phyloP scores from a whole-genome alignment of 2,113 vertebrate genomes.

The Rhipidura dahli region DNA sequence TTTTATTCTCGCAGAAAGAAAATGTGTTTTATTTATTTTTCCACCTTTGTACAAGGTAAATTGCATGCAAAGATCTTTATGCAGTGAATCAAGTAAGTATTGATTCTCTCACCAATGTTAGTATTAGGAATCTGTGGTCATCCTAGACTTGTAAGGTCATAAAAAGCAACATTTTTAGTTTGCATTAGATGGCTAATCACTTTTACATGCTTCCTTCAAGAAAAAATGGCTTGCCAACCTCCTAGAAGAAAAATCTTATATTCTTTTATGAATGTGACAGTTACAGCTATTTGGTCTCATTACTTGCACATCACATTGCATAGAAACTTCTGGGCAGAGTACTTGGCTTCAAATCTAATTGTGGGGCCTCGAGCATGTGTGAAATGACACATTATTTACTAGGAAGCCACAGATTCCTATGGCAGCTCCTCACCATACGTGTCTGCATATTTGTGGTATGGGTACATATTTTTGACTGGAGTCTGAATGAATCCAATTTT shows the following conservation, averaged over 20 bases:
- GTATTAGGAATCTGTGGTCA: background rate
- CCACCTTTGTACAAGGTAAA: background rate
- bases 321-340: background rate
- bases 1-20: background rate
- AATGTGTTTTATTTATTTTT: background rate
- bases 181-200: background rate
- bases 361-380: background rate
- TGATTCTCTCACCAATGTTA: background rate
- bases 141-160: background rate
- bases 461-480: background rate
- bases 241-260: background rate
- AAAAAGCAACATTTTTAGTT: background rate
- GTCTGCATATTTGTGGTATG: background rate
- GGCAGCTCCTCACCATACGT: background rate
- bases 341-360: background rate
- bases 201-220: background rate
- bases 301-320: background rate
- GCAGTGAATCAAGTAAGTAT: background rate
- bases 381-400: background rate
- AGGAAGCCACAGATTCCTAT: fast-evolving
- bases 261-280: background rate
- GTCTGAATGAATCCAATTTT: background rate
- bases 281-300: background rate
- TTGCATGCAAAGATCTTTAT: background rate
- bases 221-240: background rate